These are phyloP conservation scores for Drosophila bunnanda DNA, from an alignment of 2,888 invertebrate genomes.

Conservation along the genomic window DNA sequence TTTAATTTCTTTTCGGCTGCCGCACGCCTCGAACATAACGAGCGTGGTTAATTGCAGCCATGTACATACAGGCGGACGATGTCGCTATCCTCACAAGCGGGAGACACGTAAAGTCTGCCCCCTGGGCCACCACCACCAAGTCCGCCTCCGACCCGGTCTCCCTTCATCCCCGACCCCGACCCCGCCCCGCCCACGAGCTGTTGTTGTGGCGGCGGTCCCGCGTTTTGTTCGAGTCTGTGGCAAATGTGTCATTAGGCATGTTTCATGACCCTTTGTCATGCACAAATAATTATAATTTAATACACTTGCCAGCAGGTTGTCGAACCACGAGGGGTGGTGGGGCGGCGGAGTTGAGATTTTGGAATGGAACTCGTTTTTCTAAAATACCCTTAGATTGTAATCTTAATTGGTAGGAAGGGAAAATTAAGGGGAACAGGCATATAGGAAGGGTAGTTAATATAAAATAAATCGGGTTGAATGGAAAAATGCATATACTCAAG, in stretches of 20 bases:
- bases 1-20: constrained; percentile 65
- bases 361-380: constrained; percentile 21
- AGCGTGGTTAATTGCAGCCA: constrained; percentile 74
- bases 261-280: constrained; percentile 83
- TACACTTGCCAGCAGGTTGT: constrained; percentile 76
- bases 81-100: constrained; percentile 51
- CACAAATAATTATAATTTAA: constrained; percentile 84
- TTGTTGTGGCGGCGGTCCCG: constrained; percentile 38
- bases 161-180: constrained; percentile 4
- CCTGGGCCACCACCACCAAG: constrained; percentile 18
- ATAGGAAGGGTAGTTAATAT: neutral
- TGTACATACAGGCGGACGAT: constrained; percentile 46
- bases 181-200: constrained; percentile 24
- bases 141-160: neutral
- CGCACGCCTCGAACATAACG: constrained; percentile 71
- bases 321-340: neutral
- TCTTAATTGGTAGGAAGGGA: neutral
- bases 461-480: neutral
- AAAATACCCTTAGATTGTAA: constrained; percentile 33
- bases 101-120: constrained; percentile 23
- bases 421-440: neutral
- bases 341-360: constrained; percentile 50
- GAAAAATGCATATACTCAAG: neutral
- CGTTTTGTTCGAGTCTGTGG: constrained; percentile 75
- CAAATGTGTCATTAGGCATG: constrained; percentile 84